phyloP scores from a whole-genome alignment of 2,888 invertebrate genomes.

The Candidula unifasciata region DNA sequence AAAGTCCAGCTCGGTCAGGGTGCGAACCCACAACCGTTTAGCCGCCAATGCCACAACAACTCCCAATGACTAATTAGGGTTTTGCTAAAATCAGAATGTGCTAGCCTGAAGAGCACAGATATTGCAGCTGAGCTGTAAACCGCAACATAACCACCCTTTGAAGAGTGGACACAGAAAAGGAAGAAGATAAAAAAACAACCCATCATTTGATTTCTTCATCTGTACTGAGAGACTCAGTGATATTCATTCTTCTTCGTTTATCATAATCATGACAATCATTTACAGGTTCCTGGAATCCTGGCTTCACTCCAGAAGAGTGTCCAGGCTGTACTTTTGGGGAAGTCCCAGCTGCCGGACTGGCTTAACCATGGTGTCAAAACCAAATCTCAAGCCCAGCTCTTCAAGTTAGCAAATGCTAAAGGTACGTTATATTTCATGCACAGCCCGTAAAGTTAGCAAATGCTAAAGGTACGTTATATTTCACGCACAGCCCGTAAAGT shows the following conservation, averaged over 20 bases:
- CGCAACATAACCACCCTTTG: too few species aligned
- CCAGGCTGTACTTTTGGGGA: conserved; percentile 90
- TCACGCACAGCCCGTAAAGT: conserved; percentile 49
- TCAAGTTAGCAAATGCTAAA: conserved; percentile 48
- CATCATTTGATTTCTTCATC: too few species aligned
- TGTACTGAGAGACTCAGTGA: too few species aligned
- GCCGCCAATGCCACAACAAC: neutral
- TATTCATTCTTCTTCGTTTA: too few species aligned
- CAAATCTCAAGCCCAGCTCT: conserved; percentile 80
- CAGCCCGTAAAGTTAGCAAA: conserved; percentile 86
- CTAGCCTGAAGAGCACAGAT: too few species aligned
- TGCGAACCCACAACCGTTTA: too few species aligned
- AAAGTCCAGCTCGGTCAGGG: too few species aligned
- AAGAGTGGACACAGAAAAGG: too few species aligned
- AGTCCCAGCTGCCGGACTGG: conserved; percentile 91
- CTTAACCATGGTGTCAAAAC: conserved; percentile 91
- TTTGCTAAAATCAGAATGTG: too few species aligned
- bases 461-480: conserved; percentile 80
- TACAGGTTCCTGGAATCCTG: conserved; percentile 85
- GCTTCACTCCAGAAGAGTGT: conserved; percentile 92
- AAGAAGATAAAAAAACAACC: too few species aligned
- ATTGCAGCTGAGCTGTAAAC: too few species aligned
- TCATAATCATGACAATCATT: neutral
- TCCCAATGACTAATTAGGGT: neutral
- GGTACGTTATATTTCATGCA: conserved; percentile 32